Evolutionary conservation across 2,797 vertebrate species (phyloP).

Genomic region (Gymnocypris eckloni): DNA sequence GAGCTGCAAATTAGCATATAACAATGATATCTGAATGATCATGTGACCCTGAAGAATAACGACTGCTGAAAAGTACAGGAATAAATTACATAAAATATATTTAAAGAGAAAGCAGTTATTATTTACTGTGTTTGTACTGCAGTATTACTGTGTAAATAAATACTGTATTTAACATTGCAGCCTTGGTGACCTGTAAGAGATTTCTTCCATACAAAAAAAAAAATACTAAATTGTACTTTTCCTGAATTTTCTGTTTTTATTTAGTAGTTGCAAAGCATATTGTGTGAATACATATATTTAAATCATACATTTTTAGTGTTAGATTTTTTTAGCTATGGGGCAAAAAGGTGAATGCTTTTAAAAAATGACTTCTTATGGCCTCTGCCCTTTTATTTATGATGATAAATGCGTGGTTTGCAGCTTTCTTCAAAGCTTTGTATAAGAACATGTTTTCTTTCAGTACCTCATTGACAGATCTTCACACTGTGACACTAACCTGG

Average conservation of each 20-base stretch:
- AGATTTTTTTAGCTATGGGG: neutral
- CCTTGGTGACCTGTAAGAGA: neutral
- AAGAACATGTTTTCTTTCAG: slow-evolving; percentile 45
- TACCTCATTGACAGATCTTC: slow-evolving; percentile 48
- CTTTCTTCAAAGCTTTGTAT: slow-evolving; percentile 36
- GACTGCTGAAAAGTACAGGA: neutral
- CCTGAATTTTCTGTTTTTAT: neutral
- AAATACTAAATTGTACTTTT: neutral
- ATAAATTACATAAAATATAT: neutral
- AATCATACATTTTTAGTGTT: neutral
- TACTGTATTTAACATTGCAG: neutral
- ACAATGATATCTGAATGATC: neutral
- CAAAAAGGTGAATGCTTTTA: neutral
- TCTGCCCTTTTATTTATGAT: neutral
- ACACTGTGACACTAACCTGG: slow-evolving; percentile 45
- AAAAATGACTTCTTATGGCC: neutral
- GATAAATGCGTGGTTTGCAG: slow-evolving; percentile 28
- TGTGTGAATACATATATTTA: neutral
- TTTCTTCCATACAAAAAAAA: neutral
- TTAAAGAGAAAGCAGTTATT: neutral
- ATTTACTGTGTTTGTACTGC: neutral
- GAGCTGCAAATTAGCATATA: neutral
- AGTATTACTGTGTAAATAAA: too few species aligned
- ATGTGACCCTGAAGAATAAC: neutral
- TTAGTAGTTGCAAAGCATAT: neutral